A percentile compares a stretch with the other conserved stretches of the same genome.
phyloP scores from a whole-genome alignment of 2,113 vertebrate genomes.

The Lepus americanus region DNA sequence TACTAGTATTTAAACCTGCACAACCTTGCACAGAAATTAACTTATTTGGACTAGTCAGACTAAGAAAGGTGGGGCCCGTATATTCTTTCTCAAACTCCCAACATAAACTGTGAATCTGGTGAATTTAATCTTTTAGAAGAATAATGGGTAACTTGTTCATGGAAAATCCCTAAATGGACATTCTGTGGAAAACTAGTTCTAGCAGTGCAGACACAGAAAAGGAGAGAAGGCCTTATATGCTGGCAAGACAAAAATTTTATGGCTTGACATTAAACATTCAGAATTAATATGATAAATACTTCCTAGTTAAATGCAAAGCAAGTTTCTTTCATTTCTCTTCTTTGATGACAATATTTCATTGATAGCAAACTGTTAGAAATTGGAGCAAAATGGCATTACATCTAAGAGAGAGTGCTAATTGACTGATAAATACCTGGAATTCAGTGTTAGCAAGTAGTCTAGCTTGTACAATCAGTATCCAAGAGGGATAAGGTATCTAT shows the following conservation, averaged over 20 bases:
- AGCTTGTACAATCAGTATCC: conserved; percentile 24
- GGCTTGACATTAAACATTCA: not conserved
- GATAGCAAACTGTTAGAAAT: conserved; percentile 72
- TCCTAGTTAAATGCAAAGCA: conserved; percentile 49
- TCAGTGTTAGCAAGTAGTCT: conserved; percentile 46
- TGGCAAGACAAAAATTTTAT: conserved; percentile 31
- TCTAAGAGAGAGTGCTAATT: not conserved
- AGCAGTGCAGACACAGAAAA: not conserved
- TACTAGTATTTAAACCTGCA: not conserved
- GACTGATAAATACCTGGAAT: conserved; percentile 54
- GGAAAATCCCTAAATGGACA: not conserved
- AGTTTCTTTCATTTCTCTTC: conserved; percentile 60
- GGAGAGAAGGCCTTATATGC: not conserved
- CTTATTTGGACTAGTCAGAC: not conserved
- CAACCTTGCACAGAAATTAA: not conserved
- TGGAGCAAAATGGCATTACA: conserved; percentile 49
- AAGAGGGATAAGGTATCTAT: conserved; percentile 39
- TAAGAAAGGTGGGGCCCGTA: not conserved
- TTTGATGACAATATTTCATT: conserved; percentile 67
- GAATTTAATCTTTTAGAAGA: conserved; percentile 44
- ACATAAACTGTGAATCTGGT: not conserved
- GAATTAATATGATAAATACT: conserved; percentile 16
- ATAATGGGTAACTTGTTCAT: not conserved
- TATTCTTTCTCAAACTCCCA: not conserved
- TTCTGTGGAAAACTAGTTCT: conserved; percentile 33